Evolutionary conservation across 2,888 invertebrate genomes (phyloP).

Genomic region (Rugalucina vietnamica): DNA sequence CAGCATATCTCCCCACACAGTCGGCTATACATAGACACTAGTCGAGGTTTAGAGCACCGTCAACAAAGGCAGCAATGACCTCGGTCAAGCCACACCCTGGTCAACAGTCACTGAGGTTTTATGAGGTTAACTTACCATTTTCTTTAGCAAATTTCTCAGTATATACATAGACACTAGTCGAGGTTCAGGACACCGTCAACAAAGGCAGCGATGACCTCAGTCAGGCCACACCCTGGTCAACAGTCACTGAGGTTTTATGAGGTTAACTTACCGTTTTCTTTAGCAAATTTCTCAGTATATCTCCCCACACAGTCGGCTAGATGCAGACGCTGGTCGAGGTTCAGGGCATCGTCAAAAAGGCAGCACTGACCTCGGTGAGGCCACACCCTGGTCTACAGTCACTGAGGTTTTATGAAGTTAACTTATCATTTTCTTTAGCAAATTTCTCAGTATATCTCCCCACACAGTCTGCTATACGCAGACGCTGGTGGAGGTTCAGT

Average conservation of each 20-base stretch:
- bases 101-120: too few relatives aligned
- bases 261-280: slow-evolving; percentile 24
- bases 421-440: slow-evolving; percentile 18
- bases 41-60: slow-evolving; percentile 62
- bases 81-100: slow-evolving; percentile 72
- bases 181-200: slow-evolving; percentile 64
- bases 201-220: slow-evolving; percentile 68
- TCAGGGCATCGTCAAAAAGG: slow-evolving; percentile 66
- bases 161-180: slow-evolving; percentile 63
- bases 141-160: slow-evolving; percentile 40
- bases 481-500: slow-evolving; percentile 61
- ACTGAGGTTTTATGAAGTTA: too few relatives aligned
- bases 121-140: slow-evolving; percentile 25
- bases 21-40: slow-evolving; percentile 63
- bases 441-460: slow-evolving; percentile 53
- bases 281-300: slow-evolving; percentile 41
- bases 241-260: too few relatives aligned
- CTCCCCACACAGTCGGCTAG: slow-evolving; percentile 55
- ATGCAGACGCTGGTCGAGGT: slow-evolving; percentile 61
- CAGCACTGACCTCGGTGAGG: slow-evolving; percentile 67
- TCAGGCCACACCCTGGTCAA: slow-evolving; percentile 39
- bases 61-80: slow-evolving; percentile 64
- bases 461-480: slow-evolving; percentile 53
- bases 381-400: too few relatives aligned
- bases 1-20: slow-evolving; percentile 52